These are phyloP conservation scores for Branchipolynoe longqiensis DNA, from an alignment of 2,888 invertebrate genomes.

Conservation along the genomic window DNA sequence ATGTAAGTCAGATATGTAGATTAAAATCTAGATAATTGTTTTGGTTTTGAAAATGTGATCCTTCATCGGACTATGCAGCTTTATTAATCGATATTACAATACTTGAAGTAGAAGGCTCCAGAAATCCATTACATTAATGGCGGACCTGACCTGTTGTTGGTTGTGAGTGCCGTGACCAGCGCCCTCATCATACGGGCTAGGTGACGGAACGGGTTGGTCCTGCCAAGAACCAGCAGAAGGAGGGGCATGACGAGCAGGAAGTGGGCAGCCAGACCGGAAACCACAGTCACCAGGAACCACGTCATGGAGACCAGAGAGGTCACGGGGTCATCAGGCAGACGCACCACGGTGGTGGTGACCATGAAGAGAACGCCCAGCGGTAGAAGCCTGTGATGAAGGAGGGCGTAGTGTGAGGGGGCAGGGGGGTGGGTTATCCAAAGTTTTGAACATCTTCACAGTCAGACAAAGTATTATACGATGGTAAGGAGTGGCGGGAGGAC, in stretches of 20 bases:
- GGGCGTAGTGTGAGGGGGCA: too few relatives aligned
- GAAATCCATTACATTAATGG: not conserved
- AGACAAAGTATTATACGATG: too few relatives aligned
- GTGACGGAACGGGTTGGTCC: constrained; percentile 36
- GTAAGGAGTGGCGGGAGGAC: too few relatives aligned
- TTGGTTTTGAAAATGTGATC: too few relatives aligned
- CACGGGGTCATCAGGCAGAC: not conserved
- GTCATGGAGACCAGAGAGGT: not conserved
- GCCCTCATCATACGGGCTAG: not conserved
- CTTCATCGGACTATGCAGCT: too few relatives aligned
- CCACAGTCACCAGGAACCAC: constrained; percentile 27
- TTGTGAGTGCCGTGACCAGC: constrained; percentile 19
- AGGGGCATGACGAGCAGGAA: constrained; percentile 37
- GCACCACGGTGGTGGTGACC: constrained; percentile 83
- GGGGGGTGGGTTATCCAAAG: too few relatives aligned
- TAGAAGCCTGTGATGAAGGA: constrained; percentile 66
- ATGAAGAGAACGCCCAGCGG: constrained; percentile 67
- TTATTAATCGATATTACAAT: not conserved
- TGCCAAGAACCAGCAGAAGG: not conserved
- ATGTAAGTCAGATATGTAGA: too few relatives aligned
- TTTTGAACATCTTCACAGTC: too few relatives aligned
- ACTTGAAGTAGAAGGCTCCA: not conserved
- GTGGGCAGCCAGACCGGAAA: constrained; percentile 15
- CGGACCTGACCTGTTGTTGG: constrained; percentile 21
- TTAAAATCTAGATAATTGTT: too few relatives aligned